phyloP scores from a whole-genome alignment of 2,888 invertebrate species.

The Pollenia angustigena region DNA sequence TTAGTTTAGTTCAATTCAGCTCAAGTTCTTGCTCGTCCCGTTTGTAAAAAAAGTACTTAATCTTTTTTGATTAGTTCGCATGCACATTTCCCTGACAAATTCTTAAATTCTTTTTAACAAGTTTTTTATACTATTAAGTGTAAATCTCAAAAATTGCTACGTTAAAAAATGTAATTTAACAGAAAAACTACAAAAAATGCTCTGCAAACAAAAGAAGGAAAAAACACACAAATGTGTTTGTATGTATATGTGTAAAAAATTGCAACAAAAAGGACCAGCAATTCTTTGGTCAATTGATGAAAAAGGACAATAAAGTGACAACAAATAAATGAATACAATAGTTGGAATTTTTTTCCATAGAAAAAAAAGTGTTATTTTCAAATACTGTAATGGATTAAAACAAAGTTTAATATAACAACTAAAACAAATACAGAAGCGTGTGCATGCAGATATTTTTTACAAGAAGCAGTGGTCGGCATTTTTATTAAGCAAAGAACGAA shows the following conservation, averaged over 20 bases:
- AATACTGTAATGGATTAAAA: constrained; percentile 14
- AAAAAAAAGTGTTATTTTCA: constrained; percentile 37
- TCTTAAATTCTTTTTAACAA: no score
- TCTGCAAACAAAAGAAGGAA: neutral
- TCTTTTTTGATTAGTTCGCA: no score
- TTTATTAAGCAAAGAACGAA: no score
- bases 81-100: no score
- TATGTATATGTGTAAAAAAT: neutral
- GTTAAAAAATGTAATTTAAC: no score
- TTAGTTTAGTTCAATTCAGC: no score
- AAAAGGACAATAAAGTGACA: constrained; percentile 17
- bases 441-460: neutral
- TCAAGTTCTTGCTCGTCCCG: no score
- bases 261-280: neutral
- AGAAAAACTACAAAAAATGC: neutral
- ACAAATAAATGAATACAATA: constrained; percentile 7
- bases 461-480: no score
- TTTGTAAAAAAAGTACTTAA: no score
- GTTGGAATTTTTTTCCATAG: neutral
- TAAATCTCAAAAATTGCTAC: no score
- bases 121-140: no score
- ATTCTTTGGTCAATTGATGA: constrained; percentile 11
- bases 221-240: neutral
- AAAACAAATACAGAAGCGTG: neutral
- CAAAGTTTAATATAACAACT: constrained; percentile 6